Evolutionary conservation across 2,888 invertebrate species (phyloP).

Genomic region (Opisthograptis luteolata): DNA sequence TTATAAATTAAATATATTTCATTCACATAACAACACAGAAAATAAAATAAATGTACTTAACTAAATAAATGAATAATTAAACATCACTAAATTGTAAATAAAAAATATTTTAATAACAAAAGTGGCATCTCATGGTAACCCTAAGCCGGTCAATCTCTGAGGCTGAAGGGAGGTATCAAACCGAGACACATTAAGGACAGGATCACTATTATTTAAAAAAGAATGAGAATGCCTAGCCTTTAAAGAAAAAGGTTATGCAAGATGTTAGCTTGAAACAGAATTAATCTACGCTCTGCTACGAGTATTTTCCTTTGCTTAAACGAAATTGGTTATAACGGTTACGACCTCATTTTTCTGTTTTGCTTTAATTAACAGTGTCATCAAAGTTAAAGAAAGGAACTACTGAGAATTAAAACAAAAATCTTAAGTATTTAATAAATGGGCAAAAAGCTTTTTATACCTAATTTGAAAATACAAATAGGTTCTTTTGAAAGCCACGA

Average conservation of each 20-base stretch:
- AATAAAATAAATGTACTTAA: too few species aligned
- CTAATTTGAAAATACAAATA: too few species aligned
- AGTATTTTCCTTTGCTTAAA: conserved; percentile 12
- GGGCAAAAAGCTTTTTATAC: too few species aligned
- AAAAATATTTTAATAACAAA: too few species aligned
- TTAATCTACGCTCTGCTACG: conserved; percentile 12
- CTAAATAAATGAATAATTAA: too few species aligned
- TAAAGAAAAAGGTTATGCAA: conserved; percentile 27
- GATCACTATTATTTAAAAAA: conserved; percentile 31
- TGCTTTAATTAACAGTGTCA: conserved; percentile 19
- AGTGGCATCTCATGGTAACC: conserved; percentile 6
- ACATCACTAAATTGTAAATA: too few species aligned
- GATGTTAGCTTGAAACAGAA: conserved; percentile 22
- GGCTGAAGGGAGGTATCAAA: conserved; percentile 45
- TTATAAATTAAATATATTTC: too few species aligned
- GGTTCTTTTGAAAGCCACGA: too few species aligned
- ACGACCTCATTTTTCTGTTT: conserved; percentile 15
- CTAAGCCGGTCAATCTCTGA: conserved; percentile 39
- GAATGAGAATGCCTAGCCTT: too few species aligned
- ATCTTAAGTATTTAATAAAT: too few species aligned
- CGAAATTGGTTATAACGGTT: conserved; percentile 21
- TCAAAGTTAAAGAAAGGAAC: not conserved
- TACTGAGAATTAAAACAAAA: not conserved
- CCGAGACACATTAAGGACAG: conserved; percentile 34
- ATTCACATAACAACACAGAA: too few species aligned